Evolutionary conservation across 2,113 vertebrate genomes (phyloP).

Genomic region (Sylvia atricapilla): DNA sequence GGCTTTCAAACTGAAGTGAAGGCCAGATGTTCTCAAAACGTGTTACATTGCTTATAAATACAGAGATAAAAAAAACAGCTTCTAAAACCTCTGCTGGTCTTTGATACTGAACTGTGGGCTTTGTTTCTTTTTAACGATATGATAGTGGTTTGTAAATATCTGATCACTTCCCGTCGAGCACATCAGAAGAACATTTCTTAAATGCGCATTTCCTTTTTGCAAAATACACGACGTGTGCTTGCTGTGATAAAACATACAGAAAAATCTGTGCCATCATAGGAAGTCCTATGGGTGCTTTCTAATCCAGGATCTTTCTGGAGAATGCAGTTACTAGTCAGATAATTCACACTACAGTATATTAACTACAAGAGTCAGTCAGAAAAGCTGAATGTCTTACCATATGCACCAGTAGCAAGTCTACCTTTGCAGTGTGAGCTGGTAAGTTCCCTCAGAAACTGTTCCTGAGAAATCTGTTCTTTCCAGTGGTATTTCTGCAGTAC

Average conservation of each 20-base stretch:
- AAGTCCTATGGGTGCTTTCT: background rate
- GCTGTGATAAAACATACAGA: background rate
- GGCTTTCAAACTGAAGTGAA: background rate
- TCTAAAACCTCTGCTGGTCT: background rate
- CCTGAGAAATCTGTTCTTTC: background rate
- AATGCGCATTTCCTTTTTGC: background rate
- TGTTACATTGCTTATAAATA: background rate
- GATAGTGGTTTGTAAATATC: background rate
- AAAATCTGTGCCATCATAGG: background rate
- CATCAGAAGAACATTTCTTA: background rate
- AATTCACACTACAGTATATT: background rate
- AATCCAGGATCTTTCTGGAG: background rate
- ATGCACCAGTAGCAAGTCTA: background rate
- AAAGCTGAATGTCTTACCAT: background rate
- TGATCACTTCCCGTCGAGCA: background rate
- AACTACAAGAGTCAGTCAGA: background rate
- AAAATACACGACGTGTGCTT: fast-evolving
- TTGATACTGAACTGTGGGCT: background rate
- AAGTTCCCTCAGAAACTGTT: background rate
- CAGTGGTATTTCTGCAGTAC: background rate
- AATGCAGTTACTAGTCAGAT: background rate
- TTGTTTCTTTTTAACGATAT: background rate
- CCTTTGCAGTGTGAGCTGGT: background rate
- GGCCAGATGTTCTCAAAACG: background rate
- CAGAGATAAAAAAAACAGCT: fast-evolving